A percentile compares a stretch with the other conserved stretches of the same genome.
phyloP scores from a whole-genome alignment of 2,797 vertebrate species.

The Diplodus sargus region DNA sequence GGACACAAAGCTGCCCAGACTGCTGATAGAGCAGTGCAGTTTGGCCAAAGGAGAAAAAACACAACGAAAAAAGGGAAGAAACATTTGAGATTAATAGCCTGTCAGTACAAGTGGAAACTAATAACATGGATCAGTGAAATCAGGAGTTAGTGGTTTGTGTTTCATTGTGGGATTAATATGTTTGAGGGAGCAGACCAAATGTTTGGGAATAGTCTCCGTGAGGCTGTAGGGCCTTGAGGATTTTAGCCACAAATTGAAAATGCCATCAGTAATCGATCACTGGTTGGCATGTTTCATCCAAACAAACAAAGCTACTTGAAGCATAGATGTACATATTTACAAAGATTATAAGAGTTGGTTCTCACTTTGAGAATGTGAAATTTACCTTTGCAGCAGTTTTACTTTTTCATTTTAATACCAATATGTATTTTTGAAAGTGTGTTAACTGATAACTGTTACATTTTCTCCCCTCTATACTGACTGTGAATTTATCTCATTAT shows the following conservation, averaged over 20 bases:
- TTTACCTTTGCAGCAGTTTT: not conserved
- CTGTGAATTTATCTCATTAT: not conserved
- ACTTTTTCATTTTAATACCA: not conserved
- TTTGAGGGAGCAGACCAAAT: constrained; percentile 67
- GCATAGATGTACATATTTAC: constrained; percentile 9
- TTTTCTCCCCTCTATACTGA: no score
- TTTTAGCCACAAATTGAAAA: constrained; percentile 50
- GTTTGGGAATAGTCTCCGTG: constrained; percentile 60
- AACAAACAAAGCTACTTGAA: constrained; percentile 33
- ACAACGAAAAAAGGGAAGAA: constrained; percentile 44
- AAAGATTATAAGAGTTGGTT: no score
- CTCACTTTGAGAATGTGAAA: no score
- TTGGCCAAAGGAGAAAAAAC: constrained; percentile 38
- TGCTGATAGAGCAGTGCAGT: constrained; percentile 56
- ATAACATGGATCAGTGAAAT: constrained; percentile 86
- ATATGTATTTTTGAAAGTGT: not conserved
- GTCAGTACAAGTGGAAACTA: constrained; percentile 81
- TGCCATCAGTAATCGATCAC: constrained; percentile 53
- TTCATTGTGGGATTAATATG: constrained; percentile 74
- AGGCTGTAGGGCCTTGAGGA: constrained; percentile 24
- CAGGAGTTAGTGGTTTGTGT: constrained; percentile 77
- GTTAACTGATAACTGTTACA: not conserved
- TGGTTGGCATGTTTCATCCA: constrained; percentile 21
- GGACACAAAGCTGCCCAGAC: constrained; percentile 60
- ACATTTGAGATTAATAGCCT: constrained; percentile 83